These are phyloP conservation scores for Rhinatrema bivittatum DNA, from an alignment of 2,797 vertebrate species.

Conservation along the genomic window DNA sequence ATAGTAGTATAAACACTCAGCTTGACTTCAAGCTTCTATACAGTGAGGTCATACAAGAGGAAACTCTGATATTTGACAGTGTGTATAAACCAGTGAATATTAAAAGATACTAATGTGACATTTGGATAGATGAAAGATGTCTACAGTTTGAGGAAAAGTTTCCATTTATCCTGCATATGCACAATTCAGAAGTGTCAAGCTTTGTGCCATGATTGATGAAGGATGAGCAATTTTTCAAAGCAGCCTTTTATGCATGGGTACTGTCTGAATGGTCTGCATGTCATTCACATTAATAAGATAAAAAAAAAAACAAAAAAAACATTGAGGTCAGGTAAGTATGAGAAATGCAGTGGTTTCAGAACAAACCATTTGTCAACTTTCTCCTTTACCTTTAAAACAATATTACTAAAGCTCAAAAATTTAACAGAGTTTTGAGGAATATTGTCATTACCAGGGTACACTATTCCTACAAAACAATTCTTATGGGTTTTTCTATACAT, in stretches of 20 bases:
- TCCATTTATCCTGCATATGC: background rate
- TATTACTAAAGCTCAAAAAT: background rate
- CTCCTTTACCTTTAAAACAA: background rate
- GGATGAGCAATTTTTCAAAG: background rate
- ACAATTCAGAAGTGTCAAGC: background rate
- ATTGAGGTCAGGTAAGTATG: background rate
- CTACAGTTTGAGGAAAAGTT: background rate
- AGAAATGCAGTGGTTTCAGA: background rate
- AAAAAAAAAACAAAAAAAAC: too few relatives aligned
- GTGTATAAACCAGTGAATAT: background rate
- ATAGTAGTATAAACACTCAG: background rate
- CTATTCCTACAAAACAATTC: too few relatives aligned
- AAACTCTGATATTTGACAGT: background rate
- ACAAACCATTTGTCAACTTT: background rate
- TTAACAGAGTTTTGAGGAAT: background rate
- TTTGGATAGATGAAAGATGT: background rate
- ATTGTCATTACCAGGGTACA: background rate
- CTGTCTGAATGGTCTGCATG: accelerated
- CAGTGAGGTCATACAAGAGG: background rate
- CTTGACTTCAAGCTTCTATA: accelerated
- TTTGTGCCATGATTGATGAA: background rate
- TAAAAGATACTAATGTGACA: background rate
- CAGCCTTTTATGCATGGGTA: accelerated
- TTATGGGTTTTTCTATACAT: too few relatives aligned
- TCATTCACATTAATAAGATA: accelerated